Evolutionary conservation across 2,888 invertebrate species (phyloP).

Genomic region (Empis livida): DNA sequence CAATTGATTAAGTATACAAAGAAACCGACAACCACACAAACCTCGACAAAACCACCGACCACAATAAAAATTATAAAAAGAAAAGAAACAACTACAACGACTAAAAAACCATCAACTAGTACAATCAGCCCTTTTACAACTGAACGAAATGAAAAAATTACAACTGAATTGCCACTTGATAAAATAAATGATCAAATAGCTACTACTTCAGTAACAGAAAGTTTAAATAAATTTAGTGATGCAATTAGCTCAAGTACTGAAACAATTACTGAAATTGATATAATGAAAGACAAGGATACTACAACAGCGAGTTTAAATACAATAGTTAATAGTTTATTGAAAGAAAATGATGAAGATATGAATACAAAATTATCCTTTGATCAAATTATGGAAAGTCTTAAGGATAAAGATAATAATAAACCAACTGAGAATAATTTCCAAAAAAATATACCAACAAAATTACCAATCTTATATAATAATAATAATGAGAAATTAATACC

Average conservation of each 20-base stretch:
- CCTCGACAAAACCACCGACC: not conserved
- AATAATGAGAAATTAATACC: not conserved
- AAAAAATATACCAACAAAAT: conserved; percentile 10
- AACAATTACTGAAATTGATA: conserved; percentile 2
- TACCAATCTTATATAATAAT: conserved; percentile 6
- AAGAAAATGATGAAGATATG: conserved; percentile 20
- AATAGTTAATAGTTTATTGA: not conserved
- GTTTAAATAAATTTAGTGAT: not conserved
- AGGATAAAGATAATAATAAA: conserved; percentile 13
- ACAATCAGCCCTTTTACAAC: not conserved
- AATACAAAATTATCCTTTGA: conserved; percentile 27
- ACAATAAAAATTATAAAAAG: no score
- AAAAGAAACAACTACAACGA: conserved; percentile 1
- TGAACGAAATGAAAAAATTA: not conserved
- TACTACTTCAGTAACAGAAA: conserved; percentile 5
- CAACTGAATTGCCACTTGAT: not conserved
- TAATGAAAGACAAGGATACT: not conserved
- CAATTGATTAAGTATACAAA: not conserved
- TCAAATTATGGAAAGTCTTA: conserved; percentile 28
- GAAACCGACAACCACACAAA: not conserved
- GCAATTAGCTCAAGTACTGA: not conserved
- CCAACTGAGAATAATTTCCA: conserved; percentile 13
- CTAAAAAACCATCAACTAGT: conserved; percentile 6
- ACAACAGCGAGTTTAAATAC: not conserved
- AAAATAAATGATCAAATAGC: not conserved